A percentile compares a stretch with the other conserved stretches of the same genome.
Evolutionary conservation across 2,888 invertebrate genomes (phyloP).

Genomic region (Chaetogeoica ovagalla): DNA sequence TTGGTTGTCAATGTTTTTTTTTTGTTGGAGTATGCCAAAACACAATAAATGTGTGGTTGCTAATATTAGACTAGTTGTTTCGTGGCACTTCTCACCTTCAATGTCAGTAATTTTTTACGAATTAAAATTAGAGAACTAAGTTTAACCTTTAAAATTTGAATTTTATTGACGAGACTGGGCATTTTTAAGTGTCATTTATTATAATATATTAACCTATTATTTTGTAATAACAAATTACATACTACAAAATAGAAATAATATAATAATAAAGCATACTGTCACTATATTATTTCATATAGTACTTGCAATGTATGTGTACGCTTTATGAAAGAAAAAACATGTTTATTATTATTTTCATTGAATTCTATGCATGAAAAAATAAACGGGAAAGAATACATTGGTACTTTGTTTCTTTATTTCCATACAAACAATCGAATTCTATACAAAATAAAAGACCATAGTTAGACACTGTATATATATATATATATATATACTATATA

Average conservation of each 20-base stretch:
- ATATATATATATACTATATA: no score
- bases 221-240: no score
- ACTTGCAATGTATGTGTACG: no score
- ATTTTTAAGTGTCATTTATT: no score
- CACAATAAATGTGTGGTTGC: constrained; percentile 34
- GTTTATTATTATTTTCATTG: not conserved
- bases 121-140: not conserved
- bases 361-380: not conserved
- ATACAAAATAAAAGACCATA: not conserved
- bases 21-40: constrained; percentile 28
- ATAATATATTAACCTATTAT: no score
- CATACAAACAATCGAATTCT: not conserved
- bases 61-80: constrained; percentile 46
- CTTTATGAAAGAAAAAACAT: no score
- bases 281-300: no score
- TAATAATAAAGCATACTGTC: no score
- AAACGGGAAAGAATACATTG: not conserved
- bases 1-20: constrained; percentile 44
- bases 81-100: constrained; percentile 35
- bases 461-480: no score
- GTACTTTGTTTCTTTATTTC: not conserved
- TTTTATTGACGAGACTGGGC: no score
- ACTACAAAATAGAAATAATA: no score
- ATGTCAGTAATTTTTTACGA: constrained; percentile 26
- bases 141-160: not conserved